These are phyloP conservation scores for Ploceus nigricollis DNA, from an alignment of 2,113 vertebrate species.

Conservation along the genomic window DNA sequence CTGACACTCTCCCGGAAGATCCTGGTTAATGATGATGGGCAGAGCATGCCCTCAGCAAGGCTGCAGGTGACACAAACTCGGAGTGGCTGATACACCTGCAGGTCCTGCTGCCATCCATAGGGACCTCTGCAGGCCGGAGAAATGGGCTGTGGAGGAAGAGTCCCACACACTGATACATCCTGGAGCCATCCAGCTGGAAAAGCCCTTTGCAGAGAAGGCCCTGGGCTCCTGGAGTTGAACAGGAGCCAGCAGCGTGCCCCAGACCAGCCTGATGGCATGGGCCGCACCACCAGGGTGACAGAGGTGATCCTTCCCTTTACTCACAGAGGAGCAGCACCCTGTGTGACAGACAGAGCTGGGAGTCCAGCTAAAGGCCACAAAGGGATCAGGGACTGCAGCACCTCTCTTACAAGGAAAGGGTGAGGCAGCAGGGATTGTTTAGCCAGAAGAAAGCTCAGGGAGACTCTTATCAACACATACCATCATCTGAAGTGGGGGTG, in stretches of 20 bases:
- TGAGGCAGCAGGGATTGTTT: background rate
- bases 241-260: background rate
- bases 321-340: background rate
- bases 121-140: background rate
- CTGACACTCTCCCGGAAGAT: background rate
- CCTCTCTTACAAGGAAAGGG: background rate
- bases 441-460: background rate
- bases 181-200: background rate
- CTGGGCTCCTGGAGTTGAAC: too few relatives aligned
- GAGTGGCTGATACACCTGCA: background rate
- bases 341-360: background rate
- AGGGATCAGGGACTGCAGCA: background rate
- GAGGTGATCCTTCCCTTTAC: background rate
- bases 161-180: accelerated
- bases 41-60: background rate
- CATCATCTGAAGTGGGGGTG: background rate
- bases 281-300: background rate
- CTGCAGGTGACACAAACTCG: background rate
- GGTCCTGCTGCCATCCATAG: background rate
- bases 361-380: background rate
- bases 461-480: background rate
- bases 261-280: accelerated
- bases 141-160: background rate
- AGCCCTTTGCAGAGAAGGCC: background rate
- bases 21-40: background rate